phyloP scores from a whole-genome alignment of 2,797 vertebrate species.

The Erpetoichthys calabaricus region DNA sequence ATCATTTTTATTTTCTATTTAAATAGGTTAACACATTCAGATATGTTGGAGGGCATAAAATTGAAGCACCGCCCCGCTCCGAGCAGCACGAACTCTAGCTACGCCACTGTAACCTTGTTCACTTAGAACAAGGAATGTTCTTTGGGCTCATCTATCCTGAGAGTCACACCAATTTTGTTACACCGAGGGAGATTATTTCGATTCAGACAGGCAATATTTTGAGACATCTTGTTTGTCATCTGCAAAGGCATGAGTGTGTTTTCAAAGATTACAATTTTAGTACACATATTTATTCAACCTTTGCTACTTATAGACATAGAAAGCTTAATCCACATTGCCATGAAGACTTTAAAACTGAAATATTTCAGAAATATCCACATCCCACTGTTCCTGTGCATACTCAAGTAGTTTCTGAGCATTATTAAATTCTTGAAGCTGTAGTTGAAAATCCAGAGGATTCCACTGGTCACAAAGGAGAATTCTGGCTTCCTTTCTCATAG shows the following conservation, averaged over 20 bases:
- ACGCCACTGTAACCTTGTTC: slow-evolving; percentile 15
- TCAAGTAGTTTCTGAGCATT: slow-evolving; percentile 7
- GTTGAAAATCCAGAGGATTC: not conserved
- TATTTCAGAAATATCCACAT: slow-evolving; percentile 9
- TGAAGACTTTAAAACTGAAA: slow-evolving; percentile 14
- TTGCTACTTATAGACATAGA: slow-evolving; percentile 17
- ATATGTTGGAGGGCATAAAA: too few relatives aligned
- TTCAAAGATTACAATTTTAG: slow-evolving; percentile 16
- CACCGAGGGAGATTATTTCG: slow-evolving; percentile 12
- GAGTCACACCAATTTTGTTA: slow-evolving; percentile 5
- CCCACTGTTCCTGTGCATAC: not conserved
- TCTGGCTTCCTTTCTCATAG: slow-evolving; percentile 14
- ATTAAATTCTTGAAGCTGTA: not conserved
- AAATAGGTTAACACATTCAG: too few relatives aligned
- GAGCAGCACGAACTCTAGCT: too few relatives aligned
- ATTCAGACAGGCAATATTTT: too few relatives aligned
- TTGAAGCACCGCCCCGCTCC: too few relatives aligned
- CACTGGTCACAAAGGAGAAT: slow-evolving; percentile 8
- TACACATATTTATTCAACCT: slow-evolving; percentile 17
- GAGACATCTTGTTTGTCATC: slow-evolving; percentile 13
- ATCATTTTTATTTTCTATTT: too few relatives aligned
- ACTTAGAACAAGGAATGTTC: slow-evolving; percentile 12
- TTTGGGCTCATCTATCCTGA: slow-evolving; percentile 6
- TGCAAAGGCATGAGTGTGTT: slow-evolving; percentile 10
- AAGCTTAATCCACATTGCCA: slow-evolving; percentile 15